Evolutionary conservation across 37 sponge, comb jelly and placozoan species (phyloP).

Genomic region (Cladorhizidae sp.): DNA sequence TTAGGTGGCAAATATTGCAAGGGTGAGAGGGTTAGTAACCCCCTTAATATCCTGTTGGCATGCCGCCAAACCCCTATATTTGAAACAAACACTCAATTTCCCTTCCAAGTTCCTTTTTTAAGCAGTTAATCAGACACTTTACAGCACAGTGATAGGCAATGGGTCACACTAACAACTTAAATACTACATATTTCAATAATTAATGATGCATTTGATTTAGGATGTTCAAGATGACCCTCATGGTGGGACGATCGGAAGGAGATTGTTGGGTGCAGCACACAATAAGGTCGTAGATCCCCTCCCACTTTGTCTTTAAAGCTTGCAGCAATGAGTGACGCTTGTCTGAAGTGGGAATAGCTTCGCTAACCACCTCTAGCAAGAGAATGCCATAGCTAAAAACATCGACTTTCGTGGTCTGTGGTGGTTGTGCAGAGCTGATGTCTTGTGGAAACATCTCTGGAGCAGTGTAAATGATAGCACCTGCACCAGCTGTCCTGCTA

Average conservation of each 20-base stretch:
- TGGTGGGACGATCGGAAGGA: slow-evolving; percentile 25
- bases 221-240: background rate
- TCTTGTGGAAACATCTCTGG: slow-evolving; percentile 63
- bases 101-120: no score
- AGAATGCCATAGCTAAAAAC: slow-evolving; percentile 83
- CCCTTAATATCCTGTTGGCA: no score
- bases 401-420: slow-evolving; percentile 76
- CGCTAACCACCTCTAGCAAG: slow-evolving; percentile 48
- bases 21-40: no score
- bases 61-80: no score
- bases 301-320: slow-evolving; percentile 1
- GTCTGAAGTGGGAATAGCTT: slow-evolving; percentile 41
- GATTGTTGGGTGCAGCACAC: slow-evolving; percentile 12
- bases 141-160: no score
- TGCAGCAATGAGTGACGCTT: background rate
- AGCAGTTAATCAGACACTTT: no score
- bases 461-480: slow-evolving; percentile 70
- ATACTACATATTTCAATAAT: no score
- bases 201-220: background rate
- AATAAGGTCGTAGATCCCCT: slow-evolving; percentile 17
- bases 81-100: no score
- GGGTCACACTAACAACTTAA: no score
- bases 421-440: slow-evolving; percentile 10
- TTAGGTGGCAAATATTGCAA: no score
- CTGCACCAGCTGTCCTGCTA: slow-evolving; percentile 51